These are phyloP conservation scores for Pogonocherus hispidulus DNA, from an alignment of 2,888 invertebrate species.

Conservation along the genomic window DNA sequence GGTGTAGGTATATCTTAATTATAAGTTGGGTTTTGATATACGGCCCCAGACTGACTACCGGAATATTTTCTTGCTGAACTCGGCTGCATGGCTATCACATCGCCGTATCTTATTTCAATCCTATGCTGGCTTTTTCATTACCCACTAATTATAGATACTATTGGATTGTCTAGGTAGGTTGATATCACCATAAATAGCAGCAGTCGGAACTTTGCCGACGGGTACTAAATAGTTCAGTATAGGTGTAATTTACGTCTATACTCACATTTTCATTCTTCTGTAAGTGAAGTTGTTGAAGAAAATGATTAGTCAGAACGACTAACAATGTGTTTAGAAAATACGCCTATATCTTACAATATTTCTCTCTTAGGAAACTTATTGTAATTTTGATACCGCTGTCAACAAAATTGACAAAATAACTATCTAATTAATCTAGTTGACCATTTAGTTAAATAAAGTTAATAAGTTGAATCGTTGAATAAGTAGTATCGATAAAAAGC, in stretches of 20 bases:
- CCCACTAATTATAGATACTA: constrained; percentile 5
- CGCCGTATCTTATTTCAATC: constrained; percentile 39
- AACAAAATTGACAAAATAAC: too few relatives aligned
- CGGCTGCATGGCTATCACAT: constrained; percentile 39
- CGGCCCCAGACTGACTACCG: constrained; percentile 57
- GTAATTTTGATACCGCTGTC: too few relatives aligned
- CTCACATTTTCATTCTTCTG: background rate
- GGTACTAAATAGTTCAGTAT: background rate
- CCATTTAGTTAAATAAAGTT: too few relatives aligned
- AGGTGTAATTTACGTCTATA: background rate
- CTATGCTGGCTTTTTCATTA: background rate
- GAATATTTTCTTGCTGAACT: constrained; percentile 54
- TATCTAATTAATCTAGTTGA: too few relatives aligned
- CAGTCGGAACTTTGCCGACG: background rate
- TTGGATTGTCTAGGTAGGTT: constrained; percentile 12
- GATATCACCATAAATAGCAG: background rate
- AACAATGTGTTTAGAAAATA: too few relatives aligned
- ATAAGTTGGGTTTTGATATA: constrained; percentile 50
- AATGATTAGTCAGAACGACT: too few relatives aligned
- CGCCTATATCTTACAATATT: too few relatives aligned
- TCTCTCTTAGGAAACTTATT: too few relatives aligned
- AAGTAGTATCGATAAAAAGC: too few relatives aligned
- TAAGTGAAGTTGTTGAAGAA: background rate
- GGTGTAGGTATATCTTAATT: constrained; percentile 48
- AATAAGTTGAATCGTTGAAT: too few relatives aligned